Evolutionary conservation across 2,797 vertebrate genomes (phyloP), one percentile per base, ranked within the genome.

Genomic region (Eupleurogrammus muticus): DNA sequence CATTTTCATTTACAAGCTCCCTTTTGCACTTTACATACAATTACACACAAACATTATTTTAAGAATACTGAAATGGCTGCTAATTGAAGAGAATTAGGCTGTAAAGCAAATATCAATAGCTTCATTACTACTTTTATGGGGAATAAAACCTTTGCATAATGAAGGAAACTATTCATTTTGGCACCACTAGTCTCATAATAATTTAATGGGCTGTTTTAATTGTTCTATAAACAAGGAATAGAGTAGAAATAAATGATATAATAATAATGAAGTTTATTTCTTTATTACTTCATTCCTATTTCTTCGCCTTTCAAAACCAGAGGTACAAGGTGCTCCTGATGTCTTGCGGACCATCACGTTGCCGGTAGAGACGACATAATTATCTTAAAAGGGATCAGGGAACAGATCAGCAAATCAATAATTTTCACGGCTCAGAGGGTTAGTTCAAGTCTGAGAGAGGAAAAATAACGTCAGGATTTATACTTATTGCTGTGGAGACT

Each of bases 321-420:
- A n/a, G 28, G 3, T 28, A 28, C 28, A 28, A 28, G 28, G 28
- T 28, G 28, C 28, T n/a, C n/a, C 7, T 48, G 23, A 10, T 57
- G 40, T 50, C 40, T 14, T 6, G 10, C 17, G 53, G 40, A 66
- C 32, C 14, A 34, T 40, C 13, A 13, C 32, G 48, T 61, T 19
- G 36, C 19, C 49, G 49, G 13, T 16, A 28, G 5, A 32, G 5
- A 5, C 14, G 35, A 49, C 10, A 63, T 55, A 16, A 8, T 32
- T 47, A 55, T 74, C 47, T 59, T 28, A 12, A 50, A 50, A 52
- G 53, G 2, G 11, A 4, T 16, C 28, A 55, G 35, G 24, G 60
- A 80, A 60, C 63, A 70, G 40, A 74, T 81, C 62, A 76, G 78
- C 86, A 71, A 72, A 77, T 87, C 72, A 68, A 66, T 82, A 72